phyloP scores from a whole-genome alignment of 2,888 invertebrate genomes.

The Eueremaeus valkanovi region DNA sequence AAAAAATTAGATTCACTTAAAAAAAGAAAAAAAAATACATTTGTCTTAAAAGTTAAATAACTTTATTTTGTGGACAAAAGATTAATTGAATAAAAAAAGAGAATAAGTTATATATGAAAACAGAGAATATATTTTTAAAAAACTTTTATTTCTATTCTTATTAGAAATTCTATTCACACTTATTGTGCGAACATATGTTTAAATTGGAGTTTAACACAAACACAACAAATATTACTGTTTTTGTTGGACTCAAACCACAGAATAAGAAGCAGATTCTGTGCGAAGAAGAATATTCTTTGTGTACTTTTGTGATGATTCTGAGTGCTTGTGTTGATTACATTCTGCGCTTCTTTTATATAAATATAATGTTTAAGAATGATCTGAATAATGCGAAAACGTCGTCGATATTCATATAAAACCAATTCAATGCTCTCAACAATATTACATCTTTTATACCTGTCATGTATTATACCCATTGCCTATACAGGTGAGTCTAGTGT shows the following conservation, averaged over 20 bases:
- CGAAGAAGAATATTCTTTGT: too few relatives aligned
- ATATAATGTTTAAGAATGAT: too few relatives aligned
- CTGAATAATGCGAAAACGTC: background rate
- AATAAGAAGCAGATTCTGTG: too few relatives aligned
- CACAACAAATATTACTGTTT: background rate
- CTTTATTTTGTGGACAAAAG: too few relatives aligned
- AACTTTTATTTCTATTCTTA: background rate
- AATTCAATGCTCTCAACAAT: slow-evolving; percentile 16
- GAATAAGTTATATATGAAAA: background rate
- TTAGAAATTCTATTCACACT: background rate
- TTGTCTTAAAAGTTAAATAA: too few relatives aligned
- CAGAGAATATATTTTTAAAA: background rate
- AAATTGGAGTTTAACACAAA: too few relatives aligned
- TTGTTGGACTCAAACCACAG: background rate
- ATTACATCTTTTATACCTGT: slow-evolving; percentile 20
- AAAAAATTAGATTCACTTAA: too few relatives aligned
- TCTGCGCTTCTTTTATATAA: background rate
- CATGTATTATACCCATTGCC: slow-evolving; percentile 30
- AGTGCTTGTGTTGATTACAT: background rate
- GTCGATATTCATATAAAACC: background rate
- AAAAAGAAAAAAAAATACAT: too few relatives aligned
- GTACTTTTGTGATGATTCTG: background rate
- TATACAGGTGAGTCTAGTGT: slow-evolving; percentile 9
- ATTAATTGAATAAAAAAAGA: background rate
- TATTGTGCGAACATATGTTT: background rate